These are phyloP conservation scores for Oligia latruncula DNA, from an alignment of 2,888 invertebrate species.

Conservation along the genomic window DNA sequence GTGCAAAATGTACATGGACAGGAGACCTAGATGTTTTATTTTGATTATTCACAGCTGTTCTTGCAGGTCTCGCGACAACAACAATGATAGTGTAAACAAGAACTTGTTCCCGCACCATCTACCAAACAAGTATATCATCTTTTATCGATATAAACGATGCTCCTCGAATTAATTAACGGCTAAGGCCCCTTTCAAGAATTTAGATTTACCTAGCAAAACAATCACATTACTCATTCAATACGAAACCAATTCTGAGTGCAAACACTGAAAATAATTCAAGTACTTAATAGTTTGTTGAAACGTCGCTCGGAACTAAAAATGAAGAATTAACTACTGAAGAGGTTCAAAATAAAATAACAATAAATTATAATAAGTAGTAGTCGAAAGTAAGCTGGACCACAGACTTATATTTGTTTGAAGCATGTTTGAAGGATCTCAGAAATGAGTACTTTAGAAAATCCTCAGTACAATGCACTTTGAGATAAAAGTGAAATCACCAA, in stretches of 20 bases:
- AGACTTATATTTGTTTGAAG: slow-evolving; percentile 11
- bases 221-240: slow-evolving; percentile 17
- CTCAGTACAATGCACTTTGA: slow-evolving; percentile 66
- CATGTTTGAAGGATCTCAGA: slow-evolving; percentile 22
- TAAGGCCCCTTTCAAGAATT: slow-evolving; percentile 24
- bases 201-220: slow-evolving; percentile 14
- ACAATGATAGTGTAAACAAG: slow-evolving; percentile 45
- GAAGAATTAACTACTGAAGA: neutral
- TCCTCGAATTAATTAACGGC: slow-evolving; percentile 29
- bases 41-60: slow-evolving; percentile 22
- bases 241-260: neutral
- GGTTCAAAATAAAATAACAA: neutral
- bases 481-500: slow-evolving; percentile 76
- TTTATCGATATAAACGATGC: slow-evolving; percentile 8
- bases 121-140: slow-evolving; percentile 11
- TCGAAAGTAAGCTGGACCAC: neutral
- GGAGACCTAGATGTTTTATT: slow-evolving; percentile 4
- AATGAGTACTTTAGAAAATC: slow-evolving; percentile 17
- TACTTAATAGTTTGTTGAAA: slow-evolving; percentile 11
- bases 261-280: neutral
- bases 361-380: neutral
- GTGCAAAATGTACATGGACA: slow-evolving; percentile 6
- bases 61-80: slow-evolving; percentile 33
- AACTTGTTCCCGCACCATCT: slow-evolving; percentile 41
- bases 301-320: neutral